A percentile compares a stretch with the other conserved stretches of the same genome.
These are phyloP conservation scores for Electrophaes corylata DNA, from an alignment of 2,888 invertebrate genomes.

Conservation along the genomic window DNA sequence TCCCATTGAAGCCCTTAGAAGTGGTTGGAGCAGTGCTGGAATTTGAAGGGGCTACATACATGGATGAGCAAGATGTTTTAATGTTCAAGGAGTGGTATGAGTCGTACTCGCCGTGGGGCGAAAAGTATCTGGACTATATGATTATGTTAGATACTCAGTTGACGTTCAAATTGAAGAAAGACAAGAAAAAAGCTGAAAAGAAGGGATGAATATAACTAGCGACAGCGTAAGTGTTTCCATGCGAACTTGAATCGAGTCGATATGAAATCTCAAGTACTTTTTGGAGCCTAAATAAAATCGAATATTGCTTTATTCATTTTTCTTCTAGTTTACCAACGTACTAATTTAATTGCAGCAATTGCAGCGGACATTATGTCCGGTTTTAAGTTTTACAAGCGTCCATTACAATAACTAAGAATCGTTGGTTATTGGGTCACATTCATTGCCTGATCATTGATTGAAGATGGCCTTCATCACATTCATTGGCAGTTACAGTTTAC, in stretches of 20 bases:
- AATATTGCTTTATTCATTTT: not conserved
- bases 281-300: not conserved
- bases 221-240: not conserved
- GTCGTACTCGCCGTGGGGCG: slow-evolving; percentile 63
- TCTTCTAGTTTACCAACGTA: not conserved
- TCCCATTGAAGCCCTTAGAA: slow-evolving; percentile 80
- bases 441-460: no score
- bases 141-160: slow-evolving; percentile 64
- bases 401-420: no score
- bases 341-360: not conserved
- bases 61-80: slow-evolving; percentile 69
- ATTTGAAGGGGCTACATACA: slow-evolving; percentile 56
- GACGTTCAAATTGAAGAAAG: slow-evolving; percentile 61
- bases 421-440: no score
- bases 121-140: slow-evolving; percentile 60
- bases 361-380: no score
- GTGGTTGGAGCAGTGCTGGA: slow-evolving; percentile 74
- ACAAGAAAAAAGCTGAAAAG: slow-evolving; percentile 60
- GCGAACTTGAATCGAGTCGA: not conserved
- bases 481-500: no score
- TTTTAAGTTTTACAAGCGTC: no score
- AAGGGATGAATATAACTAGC: slow-evolving; percentile 8
- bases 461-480: no score
- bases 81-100: slow-evolving; percentile 80
- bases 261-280: not conserved